Evolutionary conservation across 2,113 vertebrate species (phyloP), one percentile per base, ranked within the genome.

Genomic region (Gambusia affinis): DNA sequence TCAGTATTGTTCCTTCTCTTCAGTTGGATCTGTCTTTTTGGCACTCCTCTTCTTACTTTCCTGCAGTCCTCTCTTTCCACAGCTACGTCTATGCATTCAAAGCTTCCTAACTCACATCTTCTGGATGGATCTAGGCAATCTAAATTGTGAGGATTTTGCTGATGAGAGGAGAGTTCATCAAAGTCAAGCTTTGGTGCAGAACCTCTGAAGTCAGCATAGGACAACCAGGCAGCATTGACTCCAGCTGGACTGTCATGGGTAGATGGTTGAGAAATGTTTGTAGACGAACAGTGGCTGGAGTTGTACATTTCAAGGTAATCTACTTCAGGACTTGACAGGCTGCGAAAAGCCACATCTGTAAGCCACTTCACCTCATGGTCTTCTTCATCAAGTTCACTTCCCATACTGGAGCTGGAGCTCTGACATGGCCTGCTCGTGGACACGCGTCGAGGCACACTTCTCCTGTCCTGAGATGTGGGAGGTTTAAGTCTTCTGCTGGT

Each of bases 11-110:
- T 93, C 66, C 92, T 95, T 64, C 94, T 95, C 72, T 96, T 96
- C 67, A 99, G 94, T 88, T 97, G 96, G 73, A 99, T 99, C 91
- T 98, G 97, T 72, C 97, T 95, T 84, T 99, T 99, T 61, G 97
- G 97, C 51, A 99, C 97, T 0, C 96, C 97, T 89, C 95, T 96
- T 85, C 94, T 94, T 76, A 93, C 90, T 71, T 81, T 95, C 17
- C 91, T 93, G 69, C 74, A 80, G 71, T 95, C 93, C 15, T 95
- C 95, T 0, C 92, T 96, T 89, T 99, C 97, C 83, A 98, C 83
- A 0, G 94, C 95, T 76, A 97, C 95, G 19, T 98, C 97, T 72
- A 97, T 93, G 6, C 97, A 97, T 85, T 98, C 97, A 65, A 94
- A 95, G 83, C 92, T 94, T 12, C 90, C 93, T 85, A 93, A 72